Conservation (phyloP, 2,888 invertebrate species). For the Fissipunctia ypsillon region DNA sequence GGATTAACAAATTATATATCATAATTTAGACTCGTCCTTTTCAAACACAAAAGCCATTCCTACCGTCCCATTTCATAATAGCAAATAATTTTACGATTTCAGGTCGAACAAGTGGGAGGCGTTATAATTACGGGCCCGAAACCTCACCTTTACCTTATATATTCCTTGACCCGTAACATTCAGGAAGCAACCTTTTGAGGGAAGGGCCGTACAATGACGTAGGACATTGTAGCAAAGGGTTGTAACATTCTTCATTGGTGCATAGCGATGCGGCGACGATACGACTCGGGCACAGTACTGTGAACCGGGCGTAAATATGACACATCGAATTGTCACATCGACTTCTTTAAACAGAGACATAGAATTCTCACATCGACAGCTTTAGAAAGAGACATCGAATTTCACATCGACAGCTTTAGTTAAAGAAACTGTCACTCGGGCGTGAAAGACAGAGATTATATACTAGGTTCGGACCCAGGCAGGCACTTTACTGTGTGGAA, state of each 20-base stretch:
- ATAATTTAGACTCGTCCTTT: slow-evolving; percentile 24
- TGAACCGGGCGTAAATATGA: slow-evolving; percentile 14
- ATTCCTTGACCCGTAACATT: slow-evolving; percentile 52
- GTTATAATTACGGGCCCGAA: slow-evolving; percentile 26
- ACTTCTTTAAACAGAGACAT: background rate
- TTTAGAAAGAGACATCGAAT: background rate
- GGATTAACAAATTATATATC: slow-evolving; percentile 1
- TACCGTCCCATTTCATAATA: background rate
- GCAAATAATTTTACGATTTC: slow-evolving; percentile 34
- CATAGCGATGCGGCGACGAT: slow-evolving; percentile 5
- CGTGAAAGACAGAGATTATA: too few species aligned
- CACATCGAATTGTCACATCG: slow-evolving; percentile 3
- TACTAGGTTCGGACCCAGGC: too few species aligned
- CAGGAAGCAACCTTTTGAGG: slow-evolving; percentile 46
- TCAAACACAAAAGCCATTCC: slow-evolving; percentile 1
- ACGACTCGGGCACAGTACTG: background rate
- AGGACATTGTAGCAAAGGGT: slow-evolving; percentile 21
- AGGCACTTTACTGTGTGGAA: too few species aligned
- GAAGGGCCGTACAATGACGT: slow-evolving; percentile 31
- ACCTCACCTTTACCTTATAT: slow-evolving; percentile 39
- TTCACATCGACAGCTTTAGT: background rate
- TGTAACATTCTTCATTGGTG: slow-evolving; percentile 28
- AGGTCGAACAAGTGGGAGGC: slow-evolving; percentile 13
- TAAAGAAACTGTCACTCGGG: too few species aligned
- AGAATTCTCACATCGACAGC: too few species aligned